Conservation (phyloP, 2,888 invertebrate species). For the Agonopterix arenella region DNA sequence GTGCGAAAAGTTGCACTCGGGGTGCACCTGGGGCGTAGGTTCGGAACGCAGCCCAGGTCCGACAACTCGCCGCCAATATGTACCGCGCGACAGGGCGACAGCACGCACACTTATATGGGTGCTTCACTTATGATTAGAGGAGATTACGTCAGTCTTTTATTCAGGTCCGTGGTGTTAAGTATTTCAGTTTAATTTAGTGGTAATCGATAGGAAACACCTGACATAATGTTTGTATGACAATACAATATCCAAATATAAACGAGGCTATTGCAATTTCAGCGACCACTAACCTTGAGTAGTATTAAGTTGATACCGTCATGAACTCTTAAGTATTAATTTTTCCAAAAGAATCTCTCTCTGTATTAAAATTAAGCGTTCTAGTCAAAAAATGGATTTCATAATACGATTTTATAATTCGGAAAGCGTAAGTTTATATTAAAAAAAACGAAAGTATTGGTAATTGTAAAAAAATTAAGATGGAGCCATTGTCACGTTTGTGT, state of each 20-base stretch:
- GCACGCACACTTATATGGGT: too few relatives aligned
- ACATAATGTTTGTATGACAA: neutral
- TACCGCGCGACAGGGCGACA: too few relatives aligned
- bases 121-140: too few relatives aligned
- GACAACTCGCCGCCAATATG: too few relatives aligned
- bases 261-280: slow-evolving; percentile 58
- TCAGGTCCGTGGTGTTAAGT: too few relatives aligned
- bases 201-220: too few relatives aligned
- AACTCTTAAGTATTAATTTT: slow-evolving; percentile 62
- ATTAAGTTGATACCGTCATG: slow-evolving; percentile 46
- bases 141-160: too few relatives aligned
- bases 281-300: slow-evolving; percentile 48
- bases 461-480: neutral
- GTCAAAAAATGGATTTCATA: slow-evolving; percentile 69
- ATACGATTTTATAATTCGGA: slow-evolving; percentile 29
- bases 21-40: too few relatives aligned
- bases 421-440: slow-evolving; percentile 2
- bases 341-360: slow-evolving; percentile 72
- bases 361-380: slow-evolving; percentile 72
- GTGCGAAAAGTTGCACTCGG: too few relatives aligned
- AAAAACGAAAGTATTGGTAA: slow-evolving; percentile 15
- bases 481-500: too few relatives aligned
- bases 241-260: slow-evolving; percentile 40
- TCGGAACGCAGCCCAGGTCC: too few relatives aligned
- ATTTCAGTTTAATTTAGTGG: neutral